These are phyloP conservation scores for Xanthia icteritia DNA, from an alignment of 2,888 invertebrate genomes.

Conservation along the genomic window DNA sequence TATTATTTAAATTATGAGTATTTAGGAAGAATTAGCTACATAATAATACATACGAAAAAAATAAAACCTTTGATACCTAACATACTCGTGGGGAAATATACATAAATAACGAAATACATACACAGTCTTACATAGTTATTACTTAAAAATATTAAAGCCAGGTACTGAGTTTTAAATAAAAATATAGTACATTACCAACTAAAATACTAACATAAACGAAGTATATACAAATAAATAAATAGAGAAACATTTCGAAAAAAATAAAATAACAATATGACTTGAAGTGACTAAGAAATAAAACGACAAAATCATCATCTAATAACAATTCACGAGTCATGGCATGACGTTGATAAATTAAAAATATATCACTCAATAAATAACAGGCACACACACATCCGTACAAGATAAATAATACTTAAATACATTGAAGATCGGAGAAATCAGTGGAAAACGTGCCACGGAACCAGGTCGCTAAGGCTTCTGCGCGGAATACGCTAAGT, in stretches of 20 bases:
- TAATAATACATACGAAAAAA: slow-evolving; percentile 39
- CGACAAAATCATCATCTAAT: slow-evolving; percentile 43
- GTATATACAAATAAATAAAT: slow-evolving; percentile 73
- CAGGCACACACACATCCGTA: slow-evolving; percentile 79
- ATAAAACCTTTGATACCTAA: slow-evolving; percentile 50
- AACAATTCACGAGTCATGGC: slow-evolving; percentile 58
- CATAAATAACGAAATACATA: slow-evolving; percentile 49
- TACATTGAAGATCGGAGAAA: slow-evolving; percentile 81
- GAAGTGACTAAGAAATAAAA: slow-evolving; percentile 62
- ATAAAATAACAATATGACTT: slow-evolving; percentile 62
- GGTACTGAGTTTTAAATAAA: slow-evolving; percentile 74
- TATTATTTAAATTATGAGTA: slow-evolving; percentile 59
- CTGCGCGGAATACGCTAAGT: slow-evolving; percentile 95
- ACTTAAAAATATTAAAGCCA: slow-evolving; percentile 88
- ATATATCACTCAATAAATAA: slow-evolving; percentile 73
- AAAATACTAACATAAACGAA: slow-evolving; percentile 71
- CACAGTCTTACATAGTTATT: slow-evolving; percentile 71
- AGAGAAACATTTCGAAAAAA: slow-evolving; percentile 56
- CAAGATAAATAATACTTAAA: slow-evolving; percentile 77
- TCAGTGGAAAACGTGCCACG: slow-evolving; percentile 80
- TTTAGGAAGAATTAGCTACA: slow-evolving; percentile 57
- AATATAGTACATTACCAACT: slow-evolving; percentile 63
- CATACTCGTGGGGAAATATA: slow-evolving; percentile 61
- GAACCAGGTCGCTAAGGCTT: slow-evolving; percentile 90
- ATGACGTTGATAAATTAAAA: slow-evolving; percentile 72